Evolutionary conservation across 2,797 vertebrate genomes (phyloP).

Genomic region (Serranus cabrilla): DNA sequence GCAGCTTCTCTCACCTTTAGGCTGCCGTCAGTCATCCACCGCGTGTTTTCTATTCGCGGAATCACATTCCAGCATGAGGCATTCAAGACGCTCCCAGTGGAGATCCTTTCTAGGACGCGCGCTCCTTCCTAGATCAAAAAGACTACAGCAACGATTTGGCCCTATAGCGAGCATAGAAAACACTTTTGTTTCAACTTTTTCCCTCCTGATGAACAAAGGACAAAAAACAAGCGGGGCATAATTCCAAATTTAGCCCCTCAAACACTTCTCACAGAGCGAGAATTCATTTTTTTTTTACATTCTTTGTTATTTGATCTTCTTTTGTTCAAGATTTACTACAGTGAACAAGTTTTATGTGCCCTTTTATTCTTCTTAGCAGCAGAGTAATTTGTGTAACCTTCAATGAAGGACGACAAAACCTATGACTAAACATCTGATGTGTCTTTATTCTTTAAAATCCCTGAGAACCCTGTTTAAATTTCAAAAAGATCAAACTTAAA

Average conservation of each 20-base stretch:
- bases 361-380: neutral
- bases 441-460: conserved; percentile 6
- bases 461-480: neutral
- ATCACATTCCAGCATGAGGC: conserved; percentile 24
- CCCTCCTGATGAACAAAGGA: conserved; percentile 43
- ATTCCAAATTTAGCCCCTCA: conserved; percentile 50
- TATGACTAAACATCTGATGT: neutral
- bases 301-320: conserved; percentile 20
- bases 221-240: conserved; percentile 25
- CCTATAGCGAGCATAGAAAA: conserved; percentile 44
- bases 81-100: conserved; percentile 56
- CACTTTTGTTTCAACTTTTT: conserved; percentile 44
- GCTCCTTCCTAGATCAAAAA: conserved; percentile 67
- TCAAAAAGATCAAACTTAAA: conserved; percentile 18
- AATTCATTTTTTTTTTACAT: conserved; percentile 7
- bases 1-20: conserved; percentile 56
- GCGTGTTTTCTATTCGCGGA: conserved; percentile 46
- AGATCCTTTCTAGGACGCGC: conserved; percentile 69
- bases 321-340: conserved; percentile 2
- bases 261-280: conserved; percentile 27
- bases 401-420: conserved; percentile 4
- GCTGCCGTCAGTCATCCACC: conserved; percentile 52
- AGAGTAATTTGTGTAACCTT: conserved; percentile 6
- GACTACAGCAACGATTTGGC: conserved; percentile 57
- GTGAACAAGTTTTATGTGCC: neutral